Conservation (phyloP, 2,797 vertebrate species). For the Antrozous pallidus region DNA sequence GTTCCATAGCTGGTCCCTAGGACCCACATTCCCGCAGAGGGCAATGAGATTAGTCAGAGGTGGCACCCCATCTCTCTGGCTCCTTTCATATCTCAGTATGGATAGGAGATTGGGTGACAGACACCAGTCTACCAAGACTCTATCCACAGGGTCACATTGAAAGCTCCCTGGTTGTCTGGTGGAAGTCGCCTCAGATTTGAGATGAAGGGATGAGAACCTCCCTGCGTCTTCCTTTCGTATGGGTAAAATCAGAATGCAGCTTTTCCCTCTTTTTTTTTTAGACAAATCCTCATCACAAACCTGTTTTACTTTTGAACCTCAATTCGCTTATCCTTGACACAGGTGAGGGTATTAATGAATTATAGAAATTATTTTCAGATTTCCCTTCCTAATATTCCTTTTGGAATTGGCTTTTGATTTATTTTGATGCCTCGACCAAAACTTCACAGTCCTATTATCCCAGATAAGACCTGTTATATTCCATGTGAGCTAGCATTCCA, state of each 20-base stretch:
- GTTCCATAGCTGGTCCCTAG: background rate
- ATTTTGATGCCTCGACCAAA: background rate
- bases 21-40: background rate
- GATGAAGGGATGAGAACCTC: background rate
- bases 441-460: background rate
- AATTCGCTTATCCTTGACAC: background rate
- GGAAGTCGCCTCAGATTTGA: background rate
- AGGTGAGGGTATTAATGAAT: background rate
- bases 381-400: background rate
- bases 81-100: background rate
- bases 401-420: background rate
- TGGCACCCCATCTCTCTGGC: background rate
- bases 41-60: no score
- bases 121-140: background rate
- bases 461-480: background rate
- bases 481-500: background rate
- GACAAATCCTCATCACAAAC: background rate
- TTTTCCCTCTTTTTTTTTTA: background rate
- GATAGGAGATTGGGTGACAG: background rate
- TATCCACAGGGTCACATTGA: background rate
- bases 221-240: background rate
- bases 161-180: background rate
- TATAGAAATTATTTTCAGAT: background rate
- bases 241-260: background rate
- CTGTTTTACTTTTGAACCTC: background rate